Percentiles rank a stretch among this genome's conserved stretches.
phyloP scores from a whole-genome alignment of 2,113 vertebrate genomes.

The Psilopsiagon aurifrons region DNA sequence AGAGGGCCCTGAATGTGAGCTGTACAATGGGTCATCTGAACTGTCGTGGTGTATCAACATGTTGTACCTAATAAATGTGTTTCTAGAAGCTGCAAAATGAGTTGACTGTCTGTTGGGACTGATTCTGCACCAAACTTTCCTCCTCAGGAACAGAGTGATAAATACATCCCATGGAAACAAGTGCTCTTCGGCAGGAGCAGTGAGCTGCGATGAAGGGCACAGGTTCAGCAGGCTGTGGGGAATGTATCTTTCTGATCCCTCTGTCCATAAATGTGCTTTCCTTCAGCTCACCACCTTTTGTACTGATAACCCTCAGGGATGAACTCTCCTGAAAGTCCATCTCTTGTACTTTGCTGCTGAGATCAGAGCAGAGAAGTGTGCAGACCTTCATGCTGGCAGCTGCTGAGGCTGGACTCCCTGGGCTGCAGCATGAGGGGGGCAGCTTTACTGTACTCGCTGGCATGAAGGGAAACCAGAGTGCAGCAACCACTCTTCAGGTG shows the following conservation, averaged over 20 bases:
- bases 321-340: rapidly evolving
- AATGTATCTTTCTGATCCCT: background rate
- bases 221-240: background rate
- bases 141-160: rapidly evolving
- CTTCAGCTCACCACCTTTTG: rapidly evolving
- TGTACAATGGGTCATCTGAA: background rate
- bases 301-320: background rate
- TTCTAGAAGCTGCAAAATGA: background rate
- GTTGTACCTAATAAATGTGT: conserved; percentile 15
- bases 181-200: background rate
- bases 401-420: rapidly evolving
- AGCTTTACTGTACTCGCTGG: background rate
- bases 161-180: rapidly evolving
- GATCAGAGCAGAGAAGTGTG: background rate
- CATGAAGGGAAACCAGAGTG: background rate
- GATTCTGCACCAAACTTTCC: background rate
- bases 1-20: background rate
- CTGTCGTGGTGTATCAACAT: too few relatives aligned
- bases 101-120: background rate
- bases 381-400: background rate
- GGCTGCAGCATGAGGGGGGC: rapidly evolving
- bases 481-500: background rate
- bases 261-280: background rate
- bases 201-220: background rate
- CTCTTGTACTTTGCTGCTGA: background rate